Base-by-base conservation (phyloP, 1,140 invertebrate genomes). In the Whitmania pigra region DNA sequence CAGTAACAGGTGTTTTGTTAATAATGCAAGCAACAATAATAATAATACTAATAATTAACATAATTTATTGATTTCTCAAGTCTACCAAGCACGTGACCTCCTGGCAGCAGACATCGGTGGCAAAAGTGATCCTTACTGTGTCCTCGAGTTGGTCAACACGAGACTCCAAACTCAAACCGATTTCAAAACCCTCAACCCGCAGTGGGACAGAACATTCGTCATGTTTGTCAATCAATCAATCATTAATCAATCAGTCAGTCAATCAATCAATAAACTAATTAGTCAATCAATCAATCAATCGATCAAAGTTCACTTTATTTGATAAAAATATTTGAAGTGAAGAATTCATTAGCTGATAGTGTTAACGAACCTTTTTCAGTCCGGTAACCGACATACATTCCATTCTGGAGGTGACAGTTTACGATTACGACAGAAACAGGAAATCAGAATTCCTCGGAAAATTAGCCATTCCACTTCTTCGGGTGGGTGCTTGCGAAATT, bases 371-470 rank as follows among this genome's bases (percentile, higher is more conserved):
- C 29, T 15, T 75, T 81, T 86, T 63, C 82, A 95, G 93, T 80
- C 91, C 94, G 80, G 89, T 99, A 0, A 95, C 95, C 79, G 97
- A 99, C 80, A 94, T 99, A 69, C 94, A 97, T 77, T 92, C 93
- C 53, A 88, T 93, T 27, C 82, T 99, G 67, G 94, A 99, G 80
- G 85, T 99, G n/a, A 98, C 94, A 0, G 93, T 99, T 0, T 98
- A 90, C 80, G 97, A 99, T 80, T 96, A 99, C 83, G 96, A 99
- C 83, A 86, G 92, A 73, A 94, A 98, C 81, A 94, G 97, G 79
- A 96, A 96, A 82, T 91, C 94, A 0, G 95, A 99, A 82, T 99
- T 99, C 82, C 83, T 99, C 0, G 96, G 96, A 7, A 94, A 93
- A 83, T 83, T 98, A 17, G 88, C 88, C 5, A 89, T 99, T 76